phyloP scores from a whole-genome alignment of 2,888 invertebrate species.

The Noctua pronuba region DNA sequence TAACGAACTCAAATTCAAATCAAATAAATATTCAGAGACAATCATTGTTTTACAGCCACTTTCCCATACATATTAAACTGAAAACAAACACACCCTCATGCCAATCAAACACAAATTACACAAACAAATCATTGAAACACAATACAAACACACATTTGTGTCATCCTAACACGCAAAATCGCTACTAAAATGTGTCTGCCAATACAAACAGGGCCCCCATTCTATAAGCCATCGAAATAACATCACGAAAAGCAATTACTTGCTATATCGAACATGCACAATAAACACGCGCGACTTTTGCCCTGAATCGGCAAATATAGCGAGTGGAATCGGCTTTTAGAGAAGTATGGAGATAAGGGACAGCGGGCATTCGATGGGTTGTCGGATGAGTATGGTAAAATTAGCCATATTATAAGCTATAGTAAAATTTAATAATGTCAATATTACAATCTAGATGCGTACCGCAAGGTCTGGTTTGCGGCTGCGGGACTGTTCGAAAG shows the following conservation, averaged over 20 bases:
- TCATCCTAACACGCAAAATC: conserved; percentile 39
- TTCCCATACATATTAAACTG: background rate
- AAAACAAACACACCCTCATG: conserved; percentile 8
- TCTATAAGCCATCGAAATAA: conserved; percentile 52
- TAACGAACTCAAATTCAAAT: background rate
- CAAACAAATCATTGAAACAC: conserved; percentile 43
- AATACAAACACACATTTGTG: conserved; percentile 36
- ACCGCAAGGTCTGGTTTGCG: too few species aligned
- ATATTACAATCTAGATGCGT: background rate
- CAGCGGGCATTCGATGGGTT: background rate
- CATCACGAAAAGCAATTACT: conserved; percentile 60
- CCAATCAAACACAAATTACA: conserved; percentile 34
- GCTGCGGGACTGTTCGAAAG: too few species aligned
- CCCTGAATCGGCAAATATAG: conserved; percentile 25
- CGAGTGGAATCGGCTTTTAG: conserved; percentile 13
- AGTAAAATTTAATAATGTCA: background rate
- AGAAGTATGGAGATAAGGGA: conserved; percentile 15
- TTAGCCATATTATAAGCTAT: background rate
- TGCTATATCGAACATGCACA: conserved; percentile 33
- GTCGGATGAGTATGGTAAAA: background rate
- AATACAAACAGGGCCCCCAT: conserved; percentile 43
- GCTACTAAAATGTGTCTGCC: conserved; percentile 14
- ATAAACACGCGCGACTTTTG: conserved; percentile 38
- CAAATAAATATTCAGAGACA: conserved; percentile 22
- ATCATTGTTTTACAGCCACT: background rate